Percentiles rank a stretch among this genome's conserved stretches.
phyloP scores from a whole-genome alignment of 2,113 vertebrate species.

The Ahaetulla prasina region DNA sequence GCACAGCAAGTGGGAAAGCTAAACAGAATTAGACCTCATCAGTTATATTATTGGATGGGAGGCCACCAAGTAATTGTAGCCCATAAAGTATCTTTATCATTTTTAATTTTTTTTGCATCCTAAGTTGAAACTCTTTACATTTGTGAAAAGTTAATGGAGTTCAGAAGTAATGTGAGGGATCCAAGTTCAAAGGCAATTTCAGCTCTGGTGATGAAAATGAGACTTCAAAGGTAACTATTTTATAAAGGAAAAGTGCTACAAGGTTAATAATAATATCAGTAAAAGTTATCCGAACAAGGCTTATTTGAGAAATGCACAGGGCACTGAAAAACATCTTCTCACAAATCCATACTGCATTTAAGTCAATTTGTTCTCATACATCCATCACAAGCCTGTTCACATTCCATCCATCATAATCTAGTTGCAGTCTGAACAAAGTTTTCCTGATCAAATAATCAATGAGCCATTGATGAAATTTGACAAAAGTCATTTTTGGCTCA shows the following conservation, averaged over 20 bases:
- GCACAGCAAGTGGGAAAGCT: background rate
- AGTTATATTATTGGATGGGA: background rate
- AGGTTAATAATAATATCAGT: conserved; percentile 2
- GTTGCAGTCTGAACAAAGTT: background rate
- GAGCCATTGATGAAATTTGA: background rate
- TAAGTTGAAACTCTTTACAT: background rate
- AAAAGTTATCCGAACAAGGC: background rate
- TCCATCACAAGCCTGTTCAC: background rate
- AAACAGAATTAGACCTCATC: background rate
- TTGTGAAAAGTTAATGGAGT: background rate
- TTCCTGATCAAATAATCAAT: conserved; percentile 8
- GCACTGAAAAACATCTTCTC: background rate
- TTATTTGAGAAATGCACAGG: background rate
- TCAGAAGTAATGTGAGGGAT: background rate
- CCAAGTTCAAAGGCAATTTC: background rate
- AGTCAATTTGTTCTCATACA: background rate
- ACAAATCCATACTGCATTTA: background rate
- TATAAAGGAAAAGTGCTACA: background rate
- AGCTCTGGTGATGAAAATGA: background rate
- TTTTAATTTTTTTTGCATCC: background rate
- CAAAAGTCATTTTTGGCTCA: background rate
- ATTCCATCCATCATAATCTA: conserved; percentile 1
- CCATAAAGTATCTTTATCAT: background rate
- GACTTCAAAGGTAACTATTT: background rate
- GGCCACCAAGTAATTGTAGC: background rate